Evolutionary conservation across 23 tunicate genomes (phyloP).

Genomic region (Botrylloides violaceus): DNA sequence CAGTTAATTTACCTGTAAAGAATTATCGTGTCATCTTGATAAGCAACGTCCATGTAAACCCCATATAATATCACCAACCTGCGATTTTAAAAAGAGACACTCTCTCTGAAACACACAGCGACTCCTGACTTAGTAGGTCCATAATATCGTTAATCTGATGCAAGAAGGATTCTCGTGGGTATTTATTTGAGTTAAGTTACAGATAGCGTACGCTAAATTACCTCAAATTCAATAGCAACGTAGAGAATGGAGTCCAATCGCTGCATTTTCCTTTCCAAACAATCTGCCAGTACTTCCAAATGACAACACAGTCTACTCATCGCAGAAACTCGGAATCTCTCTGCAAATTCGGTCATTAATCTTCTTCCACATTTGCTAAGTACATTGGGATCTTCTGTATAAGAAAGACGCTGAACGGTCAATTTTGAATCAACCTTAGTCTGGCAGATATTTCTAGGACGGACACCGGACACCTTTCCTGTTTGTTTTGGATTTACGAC

Average conservation of each 20-base stretch:
- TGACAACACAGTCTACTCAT: conserved; percentile 8
- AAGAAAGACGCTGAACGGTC: no score
- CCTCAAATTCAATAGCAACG: neutral
- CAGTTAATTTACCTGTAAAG: neutral
- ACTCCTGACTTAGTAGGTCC: neutral
- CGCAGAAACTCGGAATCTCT: conserved; percentile 5
- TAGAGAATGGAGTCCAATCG: neutral
- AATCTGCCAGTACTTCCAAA: neutral
- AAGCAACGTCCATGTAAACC: no score
- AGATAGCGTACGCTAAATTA: no score
- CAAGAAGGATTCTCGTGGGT: no score
- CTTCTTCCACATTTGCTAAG: conserved; percentile 14
- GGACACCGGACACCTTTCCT: no score
- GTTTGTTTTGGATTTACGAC: no score
- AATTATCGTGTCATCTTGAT: neutral
- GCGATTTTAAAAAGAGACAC: neutral
- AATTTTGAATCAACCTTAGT: no score
- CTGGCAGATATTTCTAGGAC: no score
- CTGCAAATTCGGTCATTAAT: conserved; percentile 13
- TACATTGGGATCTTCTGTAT: no score
- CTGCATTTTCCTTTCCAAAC: neutral
- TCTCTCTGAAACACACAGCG: neutral
- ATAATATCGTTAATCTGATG: neutral
- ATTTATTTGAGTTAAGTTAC: no score
- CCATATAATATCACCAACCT: no score